phyloP scores from a whole-genome alignment of 2,113 vertebrate species.

The Odontesthes bonariensis region DNA sequence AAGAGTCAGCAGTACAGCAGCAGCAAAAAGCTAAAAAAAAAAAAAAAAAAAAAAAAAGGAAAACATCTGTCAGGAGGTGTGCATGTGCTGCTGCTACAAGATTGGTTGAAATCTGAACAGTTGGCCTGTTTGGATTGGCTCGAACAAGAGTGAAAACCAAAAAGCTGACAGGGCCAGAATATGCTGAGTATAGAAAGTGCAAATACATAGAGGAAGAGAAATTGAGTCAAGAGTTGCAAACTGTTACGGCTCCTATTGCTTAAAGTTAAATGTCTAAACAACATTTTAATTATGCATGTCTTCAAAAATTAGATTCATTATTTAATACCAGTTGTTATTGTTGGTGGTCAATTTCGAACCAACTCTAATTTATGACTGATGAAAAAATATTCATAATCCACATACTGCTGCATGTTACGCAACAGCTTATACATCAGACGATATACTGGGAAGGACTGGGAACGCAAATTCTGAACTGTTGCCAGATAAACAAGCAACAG shows the following conservation, averaged over 20 bases:
- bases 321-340: background rate
- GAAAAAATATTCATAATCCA: background rate
- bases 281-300: background rate
- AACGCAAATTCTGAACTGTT: constrained; percentile 33
- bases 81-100: constrained; percentile 39
- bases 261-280: background rate
- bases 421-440: background rate
- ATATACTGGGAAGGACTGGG: too few species aligned
- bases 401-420: too few species aligned
- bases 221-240: background rate
- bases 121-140: constrained; percentile 53
- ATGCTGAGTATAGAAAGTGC: constrained; percentile 32
- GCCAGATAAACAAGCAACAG: constrained; percentile 51
- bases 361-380: background rate
- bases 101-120: constrained; percentile 62
- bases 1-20: background rate
- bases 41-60: background rate
- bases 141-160: constrained; percentile 4
- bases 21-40: constrained; percentile 1
- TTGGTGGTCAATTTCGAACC: background rate
- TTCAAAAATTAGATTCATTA: background rate
- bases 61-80: constrained; percentile 45
- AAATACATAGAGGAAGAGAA: constrained; percentile 13
- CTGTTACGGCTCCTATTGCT: background rate
- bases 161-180: background rate